Base-by-base conservation (phyloP, 2,113 vertebrate genomes). In the Peromyscus californicus region DNA sequence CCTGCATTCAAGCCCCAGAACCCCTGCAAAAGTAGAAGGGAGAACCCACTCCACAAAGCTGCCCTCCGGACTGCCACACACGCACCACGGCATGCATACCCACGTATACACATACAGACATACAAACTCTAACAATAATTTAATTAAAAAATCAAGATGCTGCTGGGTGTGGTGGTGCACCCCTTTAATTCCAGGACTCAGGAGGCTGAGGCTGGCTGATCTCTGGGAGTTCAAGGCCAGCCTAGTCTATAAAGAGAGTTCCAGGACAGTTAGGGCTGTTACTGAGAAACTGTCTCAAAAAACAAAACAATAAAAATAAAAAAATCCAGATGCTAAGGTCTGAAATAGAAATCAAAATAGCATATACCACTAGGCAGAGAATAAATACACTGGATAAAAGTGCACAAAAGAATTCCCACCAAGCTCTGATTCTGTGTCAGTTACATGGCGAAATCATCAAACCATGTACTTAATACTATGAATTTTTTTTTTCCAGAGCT, bases 271-370 rank as follows among this genome's bases (percentile, higher is more conserved):
- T 8, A 33, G 26, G 67, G 31, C 67, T 69, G 31, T 33, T 36
- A 33, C 31, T 33, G 33, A 70, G 33, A 65, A 65, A 29, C 63
- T 65, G 26, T 65, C 63, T 29, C 9, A 24, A 29, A 65, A 65
- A 29, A 65, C 29, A 70, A 70, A 70, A 51, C 51, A 51, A 67
- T 10, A 69, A 69, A 69, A 69, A 48, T 48, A 54, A 51, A 80
- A 48, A 45, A 36, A 36, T 36, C 33, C 36, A 83, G 54, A 89
- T 51, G 29, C 17, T 91, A 85, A 87, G 57, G 51, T 93, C 57
- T 76, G n/a, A 54, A 39, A 83, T 15, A 92, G 36, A 92, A 97
- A 96, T 87, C 59, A 92, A 80, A 97, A 78, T 4, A 84, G 70
- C 6, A 29, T 21, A 48, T 61, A 21, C 31, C 83, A 88, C 84